phyloP scores from a whole-genome alignment of 1,140 invertebrate species.

The Drosophila malerkotliana region DNA sequence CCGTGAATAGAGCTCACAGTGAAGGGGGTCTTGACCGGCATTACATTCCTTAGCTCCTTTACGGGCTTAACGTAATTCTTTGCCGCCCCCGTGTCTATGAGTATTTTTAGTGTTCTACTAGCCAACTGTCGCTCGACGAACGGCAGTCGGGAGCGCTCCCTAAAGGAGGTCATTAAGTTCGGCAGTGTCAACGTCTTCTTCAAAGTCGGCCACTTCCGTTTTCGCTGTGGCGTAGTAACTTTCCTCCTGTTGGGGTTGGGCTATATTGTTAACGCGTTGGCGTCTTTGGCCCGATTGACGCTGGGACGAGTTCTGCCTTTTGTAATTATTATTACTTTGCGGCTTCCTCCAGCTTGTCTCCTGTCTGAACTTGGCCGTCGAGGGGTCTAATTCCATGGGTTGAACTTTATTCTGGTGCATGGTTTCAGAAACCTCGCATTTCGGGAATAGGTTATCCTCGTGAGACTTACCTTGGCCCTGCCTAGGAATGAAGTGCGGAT shows the following conservation, averaged over 20 bases:
- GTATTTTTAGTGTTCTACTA: slow-evolving; percentile 27
- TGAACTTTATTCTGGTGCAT: too few relatives aligned
- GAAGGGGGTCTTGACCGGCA: slow-evolving; percentile 23
- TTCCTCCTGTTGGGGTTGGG: background rate
- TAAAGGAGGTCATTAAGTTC: slow-evolving; percentile 13
- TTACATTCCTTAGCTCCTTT: slow-evolving; percentile 31
- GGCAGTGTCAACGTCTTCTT: background rate
- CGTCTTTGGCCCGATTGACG: slow-evolving; percentile 3
- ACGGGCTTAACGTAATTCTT: slow-evolving; percentile 30
- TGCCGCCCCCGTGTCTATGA: slow-evolving; percentile 29
- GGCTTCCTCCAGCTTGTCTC: too few relatives aligned
- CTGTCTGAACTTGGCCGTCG: too few relatives aligned
- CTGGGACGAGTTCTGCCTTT: background rate
- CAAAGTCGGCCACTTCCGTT: background rate
- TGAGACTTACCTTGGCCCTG: background rate
- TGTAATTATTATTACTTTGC: too few relatives aligned
- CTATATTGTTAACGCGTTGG: background rate
- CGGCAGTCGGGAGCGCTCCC: slow-evolving; percentile 29
- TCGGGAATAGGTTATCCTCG: too few relatives aligned
- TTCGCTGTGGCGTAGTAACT: slow-evolving; percentile 2
- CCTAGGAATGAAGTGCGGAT: too few relatives aligned
- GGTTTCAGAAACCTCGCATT: too few relatives aligned
- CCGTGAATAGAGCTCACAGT: slow-evolving; percentile 35
- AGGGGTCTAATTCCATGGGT: background rate
- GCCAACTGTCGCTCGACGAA: slow-evolving; percentile 27